phyloP scores from a whole-genome alignment of 2,113 vertebrate genomes.

The Hemichromis elongatus region DNA sequence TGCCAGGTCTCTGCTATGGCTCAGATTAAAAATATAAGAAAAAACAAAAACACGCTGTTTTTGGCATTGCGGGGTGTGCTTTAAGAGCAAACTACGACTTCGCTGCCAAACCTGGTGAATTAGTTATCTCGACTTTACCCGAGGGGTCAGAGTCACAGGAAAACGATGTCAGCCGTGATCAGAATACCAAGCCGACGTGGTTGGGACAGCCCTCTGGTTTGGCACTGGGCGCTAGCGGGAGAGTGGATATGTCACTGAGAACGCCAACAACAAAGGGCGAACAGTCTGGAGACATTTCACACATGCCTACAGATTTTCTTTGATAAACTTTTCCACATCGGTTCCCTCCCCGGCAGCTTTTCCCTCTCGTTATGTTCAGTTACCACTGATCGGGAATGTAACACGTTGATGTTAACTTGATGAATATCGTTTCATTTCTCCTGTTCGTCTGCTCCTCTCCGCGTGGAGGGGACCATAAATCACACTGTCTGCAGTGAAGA shows the following conservation, averaged over 20 bases:
- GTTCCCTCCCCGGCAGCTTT: neutral
- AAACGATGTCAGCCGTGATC: neutral
- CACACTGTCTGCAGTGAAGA: neutral
- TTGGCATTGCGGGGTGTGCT: neutral
- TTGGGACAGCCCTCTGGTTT: fast-evolving
- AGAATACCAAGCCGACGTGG: neutral
- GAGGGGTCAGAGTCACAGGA: neutral
- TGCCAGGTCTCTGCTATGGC: neutral
- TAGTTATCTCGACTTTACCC: neutral
- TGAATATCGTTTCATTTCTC: neutral
- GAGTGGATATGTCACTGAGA: neutral
- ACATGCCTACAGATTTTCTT: neutral
- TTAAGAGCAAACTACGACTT: neutral
- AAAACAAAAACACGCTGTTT: neutral
- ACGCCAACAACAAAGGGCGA: neutral
- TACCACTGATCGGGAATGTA: fast-evolving
- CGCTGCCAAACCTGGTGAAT: neutral
- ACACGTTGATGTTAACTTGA: neutral
- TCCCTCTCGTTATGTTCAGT: fast-evolving
- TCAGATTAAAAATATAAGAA: neutral
- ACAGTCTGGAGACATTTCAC: neutral
- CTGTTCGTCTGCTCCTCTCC: neutral
- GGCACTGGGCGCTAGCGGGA: neutral
- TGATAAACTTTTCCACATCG: neutral
- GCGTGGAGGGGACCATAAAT: fast-evolving